These are phyloP conservation scores for Phthorimaea operculella DNA, from an alignment of 1,140 invertebrate genomes.

Conservation along the genomic window DNA sequence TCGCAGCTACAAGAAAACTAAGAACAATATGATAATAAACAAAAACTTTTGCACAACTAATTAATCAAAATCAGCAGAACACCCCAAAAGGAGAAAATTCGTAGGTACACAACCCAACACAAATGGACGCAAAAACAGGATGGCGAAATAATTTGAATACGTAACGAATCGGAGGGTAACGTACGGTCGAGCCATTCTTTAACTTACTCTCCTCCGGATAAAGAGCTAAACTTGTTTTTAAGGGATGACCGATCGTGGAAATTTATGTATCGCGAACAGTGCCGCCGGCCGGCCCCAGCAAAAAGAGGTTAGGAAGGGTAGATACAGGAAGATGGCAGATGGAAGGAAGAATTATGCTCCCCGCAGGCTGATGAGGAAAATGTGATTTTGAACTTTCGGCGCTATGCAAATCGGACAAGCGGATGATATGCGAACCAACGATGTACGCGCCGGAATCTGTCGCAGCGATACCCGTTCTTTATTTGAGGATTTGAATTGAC, in stretches of 20 bases:
- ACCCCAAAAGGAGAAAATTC: slow-evolving; percentile 38
- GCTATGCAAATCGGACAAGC: slow-evolving; percentile 65
- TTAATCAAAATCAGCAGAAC: slow-evolving; percentile 42
- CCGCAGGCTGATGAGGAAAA: slow-evolving; percentile 67
- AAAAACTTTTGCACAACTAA: slow-evolving; percentile 10
- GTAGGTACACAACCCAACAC: slow-evolving; percentile 40
- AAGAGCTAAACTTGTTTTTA: slow-evolving; percentile 68
- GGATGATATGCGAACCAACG: slow-evolving; percentile 36
- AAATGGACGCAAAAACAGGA: slow-evolving; percentile 59
- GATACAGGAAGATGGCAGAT: slow-evolving; percentile 62
- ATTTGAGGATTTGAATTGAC: slow-evolving; percentile 46
- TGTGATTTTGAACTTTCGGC: slow-evolving; percentile 67
- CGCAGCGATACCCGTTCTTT: slow-evolving; percentile 40
- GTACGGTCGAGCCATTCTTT: slow-evolving; percentile 59
- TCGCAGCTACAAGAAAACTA: too few species aligned
- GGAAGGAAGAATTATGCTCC: slow-evolving; percentile 62
- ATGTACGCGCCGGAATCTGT: slow-evolving; percentile 32
- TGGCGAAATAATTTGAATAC: slow-evolving; percentile 66
- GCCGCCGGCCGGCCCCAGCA: slow-evolving; percentile 53
- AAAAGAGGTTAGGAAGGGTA: slow-evolving; percentile 56
- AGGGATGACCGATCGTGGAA: slow-evolving; percentile 65
- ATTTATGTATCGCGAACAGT: slow-evolving; percentile 63
- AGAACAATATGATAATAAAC: too few species aligned
- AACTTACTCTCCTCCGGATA: slow-evolving; percentile 60
- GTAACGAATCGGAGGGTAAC: slow-evolving; percentile 64